A percentile compares a stretch with the other conserved stretches of the same genome.
phyloP scores from a whole-genome alignment of 2,797 vertebrate species.

The Paedocypris micromegethes region DNA sequence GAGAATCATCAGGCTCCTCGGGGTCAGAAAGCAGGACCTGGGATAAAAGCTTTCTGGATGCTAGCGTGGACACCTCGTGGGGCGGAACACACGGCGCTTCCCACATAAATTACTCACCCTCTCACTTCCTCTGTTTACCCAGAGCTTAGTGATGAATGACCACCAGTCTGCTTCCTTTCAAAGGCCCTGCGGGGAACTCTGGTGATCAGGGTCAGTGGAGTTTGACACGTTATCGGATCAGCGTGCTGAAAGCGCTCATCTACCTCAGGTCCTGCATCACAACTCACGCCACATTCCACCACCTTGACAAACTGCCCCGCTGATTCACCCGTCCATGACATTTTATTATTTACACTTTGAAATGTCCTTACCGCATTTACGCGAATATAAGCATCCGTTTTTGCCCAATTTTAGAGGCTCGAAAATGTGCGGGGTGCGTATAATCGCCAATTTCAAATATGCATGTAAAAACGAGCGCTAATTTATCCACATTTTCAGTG shows the following conservation, averaged over 20 bases:
- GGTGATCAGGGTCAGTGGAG: slow-evolving; percentile 37
- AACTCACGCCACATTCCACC: too few species aligned
- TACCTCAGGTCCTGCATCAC: background rate
- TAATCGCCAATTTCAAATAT: too few species aligned
- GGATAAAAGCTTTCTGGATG: slow-evolving; percentile 38
- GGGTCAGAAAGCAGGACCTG: slow-evolving; percentile 40
- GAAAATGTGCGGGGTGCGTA: too few species aligned
- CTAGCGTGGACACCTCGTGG: slow-evolving; percentile 38
- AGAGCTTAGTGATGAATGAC: slow-evolving; percentile 49
- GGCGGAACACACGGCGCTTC: slow-evolving; percentile 37
- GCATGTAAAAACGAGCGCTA: too few species aligned
- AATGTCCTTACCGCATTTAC: too few species aligned
- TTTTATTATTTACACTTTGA: too few species aligned
- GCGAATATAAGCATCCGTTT: too few species aligned
- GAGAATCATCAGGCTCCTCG: slow-evolving; percentile 15
- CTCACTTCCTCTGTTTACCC: slow-evolving; percentile 48
- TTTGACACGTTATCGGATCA: slow-evolving; percentile 26
- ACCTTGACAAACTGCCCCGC: too few species aligned
- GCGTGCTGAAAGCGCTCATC: slow-evolving; percentile 1
- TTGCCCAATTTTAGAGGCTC: too few species aligned
- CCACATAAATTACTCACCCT: slow-evolving; percentile 52
- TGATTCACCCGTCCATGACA: too few species aligned
- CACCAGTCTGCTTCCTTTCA: slow-evolving; percentile 44
- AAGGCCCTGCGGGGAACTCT: slow-evolving; percentile 34
- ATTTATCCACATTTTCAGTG: too few species aligned